Percentiles rank a stretch among this genome's conserved stretches.
Evolutionary conservation across 2,888 invertebrate genomes (phyloP).

Genomic region (Cabera pusaria): DNA sequence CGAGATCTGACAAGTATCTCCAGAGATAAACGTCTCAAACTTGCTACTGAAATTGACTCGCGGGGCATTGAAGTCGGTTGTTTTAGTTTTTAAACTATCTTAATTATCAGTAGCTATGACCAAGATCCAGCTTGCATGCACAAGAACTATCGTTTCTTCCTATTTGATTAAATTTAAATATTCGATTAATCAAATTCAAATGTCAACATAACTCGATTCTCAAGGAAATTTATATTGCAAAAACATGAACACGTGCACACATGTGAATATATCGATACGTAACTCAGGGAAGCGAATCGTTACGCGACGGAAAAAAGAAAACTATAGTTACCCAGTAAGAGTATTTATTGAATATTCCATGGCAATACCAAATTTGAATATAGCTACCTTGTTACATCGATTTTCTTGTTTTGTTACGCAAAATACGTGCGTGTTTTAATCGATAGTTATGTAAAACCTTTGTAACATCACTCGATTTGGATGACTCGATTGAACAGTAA

Average conservation of each 20-base stretch:
- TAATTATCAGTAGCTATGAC: no score
- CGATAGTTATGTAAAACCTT: constrained; percentile 17
- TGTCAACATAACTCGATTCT: constrained; percentile 5
- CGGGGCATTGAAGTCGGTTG: no score
- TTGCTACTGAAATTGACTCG: no score
- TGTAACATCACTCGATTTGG: constrained; percentile 12
- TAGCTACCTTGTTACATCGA: constrained; percentile 14
- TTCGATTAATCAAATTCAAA: neutral
- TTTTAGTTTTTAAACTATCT: no score
- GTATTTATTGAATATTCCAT: constrained; percentile 19
- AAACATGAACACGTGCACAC: neutral
- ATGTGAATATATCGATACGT: constrained; percentile 23
- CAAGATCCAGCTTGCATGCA: no score
- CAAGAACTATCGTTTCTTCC: no score
- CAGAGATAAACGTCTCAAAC: no score
- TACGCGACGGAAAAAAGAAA: constrained; percentile 26
- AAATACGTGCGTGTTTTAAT: constrained; percentile 17
- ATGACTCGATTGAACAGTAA: neutral
- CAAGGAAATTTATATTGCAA: constrained; percentile 5
- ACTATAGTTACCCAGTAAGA: constrained; percentile 15
- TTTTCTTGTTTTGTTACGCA: constrained; percentile 19
- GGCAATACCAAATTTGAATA: constrained; percentile 25
- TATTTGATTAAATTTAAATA: no score
- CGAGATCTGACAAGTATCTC: no score
- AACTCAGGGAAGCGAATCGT: constrained; percentile 24